These are phyloP conservation scores for Pristis pectinata DNA, from an alignment of 2,797 vertebrate species.

Conservation along the genomic window DNA sequence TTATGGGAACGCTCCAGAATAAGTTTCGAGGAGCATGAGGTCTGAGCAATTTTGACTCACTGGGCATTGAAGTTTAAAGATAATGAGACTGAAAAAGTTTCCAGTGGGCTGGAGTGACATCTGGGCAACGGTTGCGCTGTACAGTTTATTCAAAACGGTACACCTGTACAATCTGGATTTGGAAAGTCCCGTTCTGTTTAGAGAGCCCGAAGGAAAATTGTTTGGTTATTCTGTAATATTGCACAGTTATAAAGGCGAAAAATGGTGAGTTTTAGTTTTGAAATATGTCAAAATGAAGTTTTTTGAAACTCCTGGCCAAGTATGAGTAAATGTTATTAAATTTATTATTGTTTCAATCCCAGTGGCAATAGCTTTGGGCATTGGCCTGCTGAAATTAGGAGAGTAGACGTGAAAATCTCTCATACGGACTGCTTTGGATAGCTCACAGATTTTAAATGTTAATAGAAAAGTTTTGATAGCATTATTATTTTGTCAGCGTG, in stretches of 20 bases:
- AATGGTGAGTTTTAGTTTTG: slow-evolving; percentile 58
- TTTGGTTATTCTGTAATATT: slow-evolving; percentile 76
- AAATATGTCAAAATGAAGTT: neutral
- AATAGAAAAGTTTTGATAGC: neutral
- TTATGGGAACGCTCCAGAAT: neutral
- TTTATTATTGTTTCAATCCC: neutral
- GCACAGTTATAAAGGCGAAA: slow-evolving; percentile 54
- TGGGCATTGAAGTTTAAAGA: neutral
- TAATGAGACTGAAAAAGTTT: slow-evolving; percentile 40
- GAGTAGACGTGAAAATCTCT: neutral
- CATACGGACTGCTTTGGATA: neutral
- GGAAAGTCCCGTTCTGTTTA: slow-evolving; percentile 58
- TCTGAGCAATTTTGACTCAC: neutral
- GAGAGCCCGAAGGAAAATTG: slow-evolving; percentile 56
- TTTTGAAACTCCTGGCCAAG: neutral
- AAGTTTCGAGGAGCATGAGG: neutral
- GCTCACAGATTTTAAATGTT: neutral
- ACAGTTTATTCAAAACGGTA: slow-evolving; percentile 38
- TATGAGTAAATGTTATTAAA: neutral
- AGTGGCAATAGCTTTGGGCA: neutral
- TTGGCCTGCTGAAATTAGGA: neutral
- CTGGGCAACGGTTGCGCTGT: slow-evolving; percentile 17
- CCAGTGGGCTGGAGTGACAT: slow-evolving; percentile 30
- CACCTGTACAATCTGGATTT: slow-evolving; percentile 68
- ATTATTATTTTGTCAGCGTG: neutral